Evolutionary conservation across 2,888 invertebrate genomes (phyloP).

Genomic region (Andrena dorsata): DNA sequence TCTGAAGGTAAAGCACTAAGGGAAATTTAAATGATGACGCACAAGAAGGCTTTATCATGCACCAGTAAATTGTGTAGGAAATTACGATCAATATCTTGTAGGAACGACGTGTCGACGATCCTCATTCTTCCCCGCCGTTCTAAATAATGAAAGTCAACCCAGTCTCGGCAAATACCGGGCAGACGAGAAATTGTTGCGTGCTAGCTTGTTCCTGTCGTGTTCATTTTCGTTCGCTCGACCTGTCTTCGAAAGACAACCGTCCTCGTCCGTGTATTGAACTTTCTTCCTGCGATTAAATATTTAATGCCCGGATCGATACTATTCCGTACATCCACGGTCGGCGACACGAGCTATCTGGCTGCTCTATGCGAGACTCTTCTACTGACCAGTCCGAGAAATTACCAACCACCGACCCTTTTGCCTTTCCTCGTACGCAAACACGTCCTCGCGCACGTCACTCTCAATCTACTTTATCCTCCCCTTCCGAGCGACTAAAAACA

Average conservation of each 20-base stretch:
- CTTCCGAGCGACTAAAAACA: constrained; percentile 63
- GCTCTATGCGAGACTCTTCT: constrained; percentile 72
- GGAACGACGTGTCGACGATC: constrained; percentile 64
- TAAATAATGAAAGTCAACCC: constrained; percentile 71
- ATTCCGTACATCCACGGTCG: constrained; percentile 59
- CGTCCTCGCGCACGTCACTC: constrained; percentile 69
- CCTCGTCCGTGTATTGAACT: constrained; percentile 79
- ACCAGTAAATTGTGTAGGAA: constrained; percentile 55
- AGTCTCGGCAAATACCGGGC: constrained; percentile 58
- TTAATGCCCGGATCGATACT: constrained; percentile 78
- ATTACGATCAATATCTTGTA: constrained; percentile 64
- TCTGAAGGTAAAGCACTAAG: not conserved
- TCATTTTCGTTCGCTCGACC: constrained; percentile 62
- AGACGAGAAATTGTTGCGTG: constrained; percentile 69
- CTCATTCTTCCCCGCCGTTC: constrained; percentile 68
- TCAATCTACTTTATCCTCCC: constrained; percentile 66
- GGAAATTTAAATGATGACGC: not conserved
- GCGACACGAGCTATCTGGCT: constrained; percentile 68
- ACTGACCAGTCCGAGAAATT: constrained; percentile 70
- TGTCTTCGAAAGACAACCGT: constrained; percentile 74
- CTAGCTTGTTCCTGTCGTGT: constrained; percentile 56
- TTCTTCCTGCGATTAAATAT: constrained; percentile 81
- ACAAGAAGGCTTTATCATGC: constrained; percentile 9
- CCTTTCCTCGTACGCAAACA: constrained; percentile 68
- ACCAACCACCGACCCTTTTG: constrained; percentile 59